These are phyloP conservation scores for Catagonus wagneri DNA, from an alignment of 2,113 vertebrate genomes.

Conservation along the genomic window DNA sequence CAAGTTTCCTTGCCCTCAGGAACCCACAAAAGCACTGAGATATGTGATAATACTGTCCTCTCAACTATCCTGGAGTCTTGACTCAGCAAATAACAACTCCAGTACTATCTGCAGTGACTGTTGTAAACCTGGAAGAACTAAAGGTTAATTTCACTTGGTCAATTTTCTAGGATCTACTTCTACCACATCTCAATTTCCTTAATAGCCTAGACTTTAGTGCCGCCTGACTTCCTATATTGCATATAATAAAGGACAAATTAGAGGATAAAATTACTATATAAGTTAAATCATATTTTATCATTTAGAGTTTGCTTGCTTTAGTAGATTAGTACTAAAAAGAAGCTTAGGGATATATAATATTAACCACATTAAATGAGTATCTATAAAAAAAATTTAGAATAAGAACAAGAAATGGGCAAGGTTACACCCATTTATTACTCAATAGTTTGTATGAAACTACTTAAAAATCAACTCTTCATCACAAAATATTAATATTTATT, in stretches of 20 bases:
- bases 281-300: slow-evolving; percentile 16
- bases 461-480: slow-evolving; percentile 45
- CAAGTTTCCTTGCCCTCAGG: background rate
- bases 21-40: background rate
- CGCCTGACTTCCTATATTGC: background rate
- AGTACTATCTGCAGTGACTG: background rate
- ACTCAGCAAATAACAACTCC: background rate
- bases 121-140: background rate
- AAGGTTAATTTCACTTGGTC: background rate
- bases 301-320: background rate
- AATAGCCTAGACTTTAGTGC: background rate
- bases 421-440: background rate
- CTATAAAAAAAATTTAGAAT: slow-evolving; percentile 54
- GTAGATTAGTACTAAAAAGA: background rate
- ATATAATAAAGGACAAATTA: slow-evolving; percentile 1
- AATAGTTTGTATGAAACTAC: background rate
- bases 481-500: background rate
- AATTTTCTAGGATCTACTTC: background rate
- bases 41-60: background rate
- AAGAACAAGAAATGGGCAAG: slow-evolving; percentile 2
- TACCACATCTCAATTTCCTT: background rate
- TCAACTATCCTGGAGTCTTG: background rate
- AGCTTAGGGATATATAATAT: slow-evolving; percentile 23
- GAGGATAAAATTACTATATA: slow-evolving; percentile 3
- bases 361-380: slow-evolving; percentile 27